Evolutionary conservation across 2,113 vertebrate genomes (phyloP).

Genomic region (Ondatra zibethicus): DNA sequence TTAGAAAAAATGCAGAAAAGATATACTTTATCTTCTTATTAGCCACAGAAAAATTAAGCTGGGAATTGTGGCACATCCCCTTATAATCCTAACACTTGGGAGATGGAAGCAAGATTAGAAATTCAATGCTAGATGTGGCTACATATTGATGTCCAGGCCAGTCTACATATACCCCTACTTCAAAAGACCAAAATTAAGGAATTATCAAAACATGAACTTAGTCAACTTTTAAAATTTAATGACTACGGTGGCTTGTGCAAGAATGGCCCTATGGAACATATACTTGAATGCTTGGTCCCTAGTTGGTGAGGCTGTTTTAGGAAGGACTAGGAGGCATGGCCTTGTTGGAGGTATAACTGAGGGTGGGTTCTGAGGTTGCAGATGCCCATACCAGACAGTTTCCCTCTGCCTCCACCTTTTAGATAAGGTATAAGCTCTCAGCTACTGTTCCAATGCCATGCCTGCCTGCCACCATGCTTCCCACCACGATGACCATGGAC

Average conservation of each 20-base stretch:
- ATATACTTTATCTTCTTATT: background rate
- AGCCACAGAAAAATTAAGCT: background rate
- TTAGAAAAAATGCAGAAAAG: background rate
- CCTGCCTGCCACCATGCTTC: background rate
- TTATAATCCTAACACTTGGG: background rate
- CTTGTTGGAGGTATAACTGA: background rate
- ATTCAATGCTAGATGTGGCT: background rate
- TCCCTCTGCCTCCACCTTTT: background rate
- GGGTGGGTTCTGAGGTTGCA: background rate
- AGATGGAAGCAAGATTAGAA: background rate
- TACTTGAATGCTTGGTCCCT: background rate
- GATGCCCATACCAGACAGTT: background rate
- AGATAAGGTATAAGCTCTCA: background rate
- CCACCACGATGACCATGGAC: background rate
- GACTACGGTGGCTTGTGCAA: background rate
- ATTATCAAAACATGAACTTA: background rate
- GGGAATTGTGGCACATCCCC: background rate
- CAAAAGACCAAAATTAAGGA: background rate
- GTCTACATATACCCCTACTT: background rate
- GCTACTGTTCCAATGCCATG: background rate
- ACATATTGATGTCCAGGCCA: background rate
- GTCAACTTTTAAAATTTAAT: background rate
- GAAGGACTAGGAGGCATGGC: background rate
- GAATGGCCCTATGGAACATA: background rate
- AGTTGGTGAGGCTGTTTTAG: background rate